Conservation (phyloP, 2,888 invertebrate species). For the Parasteatoda lunata region DNA sequence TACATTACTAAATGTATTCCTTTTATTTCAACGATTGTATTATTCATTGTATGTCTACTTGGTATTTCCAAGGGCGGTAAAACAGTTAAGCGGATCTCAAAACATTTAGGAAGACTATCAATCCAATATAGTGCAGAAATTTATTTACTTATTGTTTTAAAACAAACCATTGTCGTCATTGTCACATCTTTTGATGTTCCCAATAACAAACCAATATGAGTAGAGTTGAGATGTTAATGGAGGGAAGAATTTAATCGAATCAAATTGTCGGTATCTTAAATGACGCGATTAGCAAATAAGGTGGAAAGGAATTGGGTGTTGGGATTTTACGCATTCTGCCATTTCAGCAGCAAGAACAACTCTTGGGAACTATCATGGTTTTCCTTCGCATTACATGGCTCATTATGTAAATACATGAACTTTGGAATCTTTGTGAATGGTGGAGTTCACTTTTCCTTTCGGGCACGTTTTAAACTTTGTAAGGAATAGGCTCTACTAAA, state of each 20-base stretch:
- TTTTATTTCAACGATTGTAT: no score
- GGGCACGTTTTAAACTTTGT: not conserved
- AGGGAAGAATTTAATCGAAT: slow-evolving; percentile 1
- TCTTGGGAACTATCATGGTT: not conserved
- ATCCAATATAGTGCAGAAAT: no score
- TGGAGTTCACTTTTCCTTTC: not conserved
- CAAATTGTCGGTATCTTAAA: not conserved
- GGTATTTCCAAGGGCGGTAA: no score
- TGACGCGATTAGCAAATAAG: slow-evolving; percentile 5
- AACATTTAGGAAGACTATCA: no score
- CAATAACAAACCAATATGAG: not conserved
- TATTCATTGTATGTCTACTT: no score
- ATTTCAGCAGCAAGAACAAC: not conserved
- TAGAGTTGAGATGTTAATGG: not conserved
- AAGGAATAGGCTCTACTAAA: not conserved
- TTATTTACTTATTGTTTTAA: no score
- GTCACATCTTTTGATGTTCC: not conserved
- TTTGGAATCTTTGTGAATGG: not conserved
- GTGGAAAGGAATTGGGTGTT: not conserved
- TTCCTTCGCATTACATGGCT: not conserved
- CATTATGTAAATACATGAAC: slow-evolving; percentile 2
- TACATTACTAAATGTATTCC: no score
- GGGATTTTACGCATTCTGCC: not conserved
- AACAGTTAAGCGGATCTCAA: no score
- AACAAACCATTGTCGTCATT: no score